Evolutionary conservation across 2,797 vertebrate species (phyloP).

Genomic region (Bryconaethiops microstoma): DNA sequence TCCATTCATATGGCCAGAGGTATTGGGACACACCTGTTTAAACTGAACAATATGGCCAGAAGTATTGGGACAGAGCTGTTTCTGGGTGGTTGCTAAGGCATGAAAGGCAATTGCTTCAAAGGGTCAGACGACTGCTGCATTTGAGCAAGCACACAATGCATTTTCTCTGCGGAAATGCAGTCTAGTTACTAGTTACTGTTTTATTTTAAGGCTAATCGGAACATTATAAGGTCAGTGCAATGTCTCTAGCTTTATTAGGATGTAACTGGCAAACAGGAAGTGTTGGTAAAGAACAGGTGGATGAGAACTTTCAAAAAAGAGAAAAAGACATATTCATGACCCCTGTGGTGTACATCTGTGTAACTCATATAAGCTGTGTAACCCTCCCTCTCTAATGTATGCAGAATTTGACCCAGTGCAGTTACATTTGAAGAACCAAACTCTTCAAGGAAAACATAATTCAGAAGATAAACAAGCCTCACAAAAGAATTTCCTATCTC

Average conservation of each 20-base stretch:
- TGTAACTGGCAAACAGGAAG: background rate
- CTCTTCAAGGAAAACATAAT: slow-evolving; percentile 32
- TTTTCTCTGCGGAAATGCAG: too few relatives aligned
- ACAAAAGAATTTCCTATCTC: slow-evolving; percentile 37
- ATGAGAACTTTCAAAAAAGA: slow-evolving; percentile 2
- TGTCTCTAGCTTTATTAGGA: too few relatives aligned
- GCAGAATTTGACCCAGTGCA: background rate
- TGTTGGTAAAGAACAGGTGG: background rate
- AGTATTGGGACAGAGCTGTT: too few relatives aligned
- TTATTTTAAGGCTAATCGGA: too few relatives aligned
- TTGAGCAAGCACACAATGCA: too few relatives aligned
- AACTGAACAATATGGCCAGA: too few relatives aligned
- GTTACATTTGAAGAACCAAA: slow-evolving; percentile 13
- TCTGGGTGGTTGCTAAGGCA: too few relatives aligned
- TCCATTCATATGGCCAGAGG: too few relatives aligned
- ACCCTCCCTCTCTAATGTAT: slow-evolving; percentile 11
- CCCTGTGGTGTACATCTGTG: background rate
- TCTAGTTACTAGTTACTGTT: background rate
- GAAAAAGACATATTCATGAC: slow-evolving; percentile 15
- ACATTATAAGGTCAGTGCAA: too few relatives aligned
- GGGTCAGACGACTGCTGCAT: too few relatives aligned
- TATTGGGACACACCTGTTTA: too few relatives aligned
- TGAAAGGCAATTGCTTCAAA: too few relatives aligned
- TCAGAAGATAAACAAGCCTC: slow-evolving; percentile 34
- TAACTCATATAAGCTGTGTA: background rate